phyloP scores from a whole-genome alignment of 64 coral and sea anemone species.

The Montipora capricornis region DNA sequence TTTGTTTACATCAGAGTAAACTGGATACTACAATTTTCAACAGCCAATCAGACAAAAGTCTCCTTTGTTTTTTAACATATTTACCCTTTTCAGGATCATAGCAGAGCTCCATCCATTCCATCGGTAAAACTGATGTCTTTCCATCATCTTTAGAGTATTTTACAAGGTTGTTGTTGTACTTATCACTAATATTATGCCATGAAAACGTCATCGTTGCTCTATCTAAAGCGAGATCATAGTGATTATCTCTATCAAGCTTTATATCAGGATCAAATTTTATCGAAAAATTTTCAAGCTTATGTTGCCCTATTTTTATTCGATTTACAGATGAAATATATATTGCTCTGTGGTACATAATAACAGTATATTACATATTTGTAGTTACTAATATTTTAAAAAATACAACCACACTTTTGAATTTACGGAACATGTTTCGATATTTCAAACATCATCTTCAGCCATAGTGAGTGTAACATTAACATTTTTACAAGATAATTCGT shows the following conservation, averaged over 20 bases:
- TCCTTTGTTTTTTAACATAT: not conserved
- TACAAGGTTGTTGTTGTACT: not conserved
- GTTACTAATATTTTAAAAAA: too few species aligned
- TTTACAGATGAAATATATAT: slow-evolving; percentile 4
- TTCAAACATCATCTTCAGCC: too few species aligned
- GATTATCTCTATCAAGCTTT: not conserved
- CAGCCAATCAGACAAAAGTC: too few species aligned
- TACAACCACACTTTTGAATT: too few species aligned
- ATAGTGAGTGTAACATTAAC: too few species aligned
- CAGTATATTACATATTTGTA: not conserved
- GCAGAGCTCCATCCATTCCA: not conserved
- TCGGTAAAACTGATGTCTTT: not conserved
- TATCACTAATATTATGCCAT: slow-evolving; percentile 15
- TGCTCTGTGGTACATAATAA: not conserved
- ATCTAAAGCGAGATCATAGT: slow-evolving; percentile 7
- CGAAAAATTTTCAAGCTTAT: not conserved
- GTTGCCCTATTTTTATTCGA: not conserved
- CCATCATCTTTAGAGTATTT: slow-evolving; percentile 5
- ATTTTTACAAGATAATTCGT: too few species aligned
- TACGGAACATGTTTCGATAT: too few species aligned
- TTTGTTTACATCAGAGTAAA: too few species aligned
- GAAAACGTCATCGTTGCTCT: slow-evolving; percentile 22
- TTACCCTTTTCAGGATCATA: slow-evolving; percentile 8
- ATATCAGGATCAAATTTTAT: slow-evolving; percentile 19
- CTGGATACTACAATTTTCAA: too few species aligned